Conservation (phyloP, 2,113 vertebrate species). For the Dolichotis patagonum region DNA sequence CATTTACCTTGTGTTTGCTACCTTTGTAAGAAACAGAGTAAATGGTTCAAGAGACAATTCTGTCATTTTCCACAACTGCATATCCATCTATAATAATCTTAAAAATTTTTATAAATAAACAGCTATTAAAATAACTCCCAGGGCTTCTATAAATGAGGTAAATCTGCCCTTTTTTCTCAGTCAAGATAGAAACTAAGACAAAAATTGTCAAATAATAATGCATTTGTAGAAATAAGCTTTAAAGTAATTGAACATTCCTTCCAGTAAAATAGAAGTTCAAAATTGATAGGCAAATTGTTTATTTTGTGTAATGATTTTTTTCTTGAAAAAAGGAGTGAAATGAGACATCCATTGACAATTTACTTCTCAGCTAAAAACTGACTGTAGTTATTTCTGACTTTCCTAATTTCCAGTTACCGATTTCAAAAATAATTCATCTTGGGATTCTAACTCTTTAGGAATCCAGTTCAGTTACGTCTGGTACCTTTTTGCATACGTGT, state of each 20-base stretch:
- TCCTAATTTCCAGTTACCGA: neutral
- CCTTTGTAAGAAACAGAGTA: neutral
- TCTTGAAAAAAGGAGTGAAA: neutral
- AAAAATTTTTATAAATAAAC: neutral
- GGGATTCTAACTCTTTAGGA: neutral
- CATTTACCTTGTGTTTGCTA: neutral
- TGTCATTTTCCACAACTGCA: neutral
- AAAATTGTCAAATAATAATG: neutral
- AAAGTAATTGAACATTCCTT: neutral
- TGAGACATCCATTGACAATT: neutral
- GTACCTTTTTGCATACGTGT: neutral
- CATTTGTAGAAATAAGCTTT: neutral
- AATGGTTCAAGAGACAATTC: neutral
- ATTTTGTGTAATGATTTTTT: neutral
- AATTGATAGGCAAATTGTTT: conserved; percentile 17
- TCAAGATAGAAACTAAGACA: neutral
- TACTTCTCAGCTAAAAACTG: neutral
- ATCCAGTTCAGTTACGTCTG: neutral
- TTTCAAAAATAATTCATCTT: conserved; percentile 26
- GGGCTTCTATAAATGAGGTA: neutral
- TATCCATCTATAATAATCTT: neutral
- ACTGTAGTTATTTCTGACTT: neutral
- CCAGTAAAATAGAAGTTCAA: neutral
- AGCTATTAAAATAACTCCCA: neutral
- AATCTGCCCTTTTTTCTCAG: neutral